Percentiles rank a stretch among this genome's conserved stretches.
These are phyloP conservation scores for Megalops atlanticus DNA, from an alignment of 2,113 vertebrate species.

Conservation along the genomic window DNA sequence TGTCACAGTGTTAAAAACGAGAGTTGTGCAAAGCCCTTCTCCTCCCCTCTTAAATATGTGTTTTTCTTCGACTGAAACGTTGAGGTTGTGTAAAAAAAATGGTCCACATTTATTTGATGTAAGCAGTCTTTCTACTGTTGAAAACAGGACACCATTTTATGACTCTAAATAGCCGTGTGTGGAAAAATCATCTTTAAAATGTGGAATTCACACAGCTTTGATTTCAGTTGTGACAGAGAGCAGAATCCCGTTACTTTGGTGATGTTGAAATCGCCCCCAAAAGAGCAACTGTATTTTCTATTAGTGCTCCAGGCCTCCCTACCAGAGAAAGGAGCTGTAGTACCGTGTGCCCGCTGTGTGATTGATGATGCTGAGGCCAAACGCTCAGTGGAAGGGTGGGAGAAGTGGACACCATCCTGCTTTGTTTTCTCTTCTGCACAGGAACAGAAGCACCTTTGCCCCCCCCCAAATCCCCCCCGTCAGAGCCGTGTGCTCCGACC, in stretches of 20 bases:
- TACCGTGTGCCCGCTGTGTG: neutral
- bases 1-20: constrained; percentile 11
- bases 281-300: neutral
- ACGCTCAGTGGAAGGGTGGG: constrained; percentile 1
- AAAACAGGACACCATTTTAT: too few species aligned
- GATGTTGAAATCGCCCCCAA: neutral
- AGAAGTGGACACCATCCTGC: constrained; percentile 48
- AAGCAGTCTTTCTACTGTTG: neutral
- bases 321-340: neutral
- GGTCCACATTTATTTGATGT: constrained; percentile 9
- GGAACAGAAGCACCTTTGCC: constrained; percentile 41
- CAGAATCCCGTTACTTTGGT: too few species aligned
- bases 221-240: too few species aligned
- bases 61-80: constrained; percentile 18
- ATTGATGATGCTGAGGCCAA: neutral
- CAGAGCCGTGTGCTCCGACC: constrained; percentile 79
- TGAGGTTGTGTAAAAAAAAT: constrained; percentile 9
- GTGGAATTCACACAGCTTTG: too few species aligned
- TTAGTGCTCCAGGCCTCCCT: neutral
- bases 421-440: constrained; percentile 65
- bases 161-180: too few species aligned
- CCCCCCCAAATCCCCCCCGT: too few species aligned
- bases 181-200: constrained; percentile 5
- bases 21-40: constrained; percentile 15
- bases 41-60: constrained; percentile 27